Evolutionary conservation across 2,888 invertebrate species (phyloP), one percentile per base, ranked within the genome.

Genomic region (Lasioglossum oenotherae): DNA sequence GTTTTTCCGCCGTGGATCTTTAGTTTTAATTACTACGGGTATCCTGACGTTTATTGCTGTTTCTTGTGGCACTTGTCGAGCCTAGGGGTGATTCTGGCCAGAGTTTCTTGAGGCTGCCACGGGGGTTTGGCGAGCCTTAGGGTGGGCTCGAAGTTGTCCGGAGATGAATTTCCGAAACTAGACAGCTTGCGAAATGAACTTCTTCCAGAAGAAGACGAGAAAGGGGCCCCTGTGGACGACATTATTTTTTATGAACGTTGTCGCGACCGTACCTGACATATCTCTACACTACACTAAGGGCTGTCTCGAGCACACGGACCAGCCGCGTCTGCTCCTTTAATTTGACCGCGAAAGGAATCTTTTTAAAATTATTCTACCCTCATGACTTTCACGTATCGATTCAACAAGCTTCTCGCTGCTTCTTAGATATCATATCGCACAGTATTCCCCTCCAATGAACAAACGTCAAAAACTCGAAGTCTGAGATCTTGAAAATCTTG

Each of bases 11-110:
- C 84, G 90, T 88, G 91, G 93, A 94, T 94, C 94, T 93, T 94
- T 94, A 94, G 94, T 94, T 94, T 94, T 94, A 94, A 94, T 94
- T 94, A 94, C 93, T 93, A 90, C 86, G 89, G 64, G 89, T 92
- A 91, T 89, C 93, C 93, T 94, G 94, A 94, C 94, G 94, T 94
- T 94, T 94, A 94, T 94, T 94, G 94, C 94, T 91, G 91, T 92
- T 93, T 93, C 93, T 94, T 94, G 93, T 88, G 92, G 93, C 92
- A 86, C 87, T 87, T 79, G 87, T 81, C 83, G 80, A 80, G 80
- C 78, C 87, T 78, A 80, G 87, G 88, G 81, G 90, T 82, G 88
- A 91, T 88, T 88, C 78, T 78, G 75, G 88, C 88, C 85, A 78
- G 88, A 90, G 90, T 88, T 88, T 87, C 87, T 87, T 57, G 85